Evolutionary conservation across 2,797 vertebrate genomes (phyloP), one percentile per base, ranked within the genome.

Genomic region (Hipposideros larvatus): DNA sequence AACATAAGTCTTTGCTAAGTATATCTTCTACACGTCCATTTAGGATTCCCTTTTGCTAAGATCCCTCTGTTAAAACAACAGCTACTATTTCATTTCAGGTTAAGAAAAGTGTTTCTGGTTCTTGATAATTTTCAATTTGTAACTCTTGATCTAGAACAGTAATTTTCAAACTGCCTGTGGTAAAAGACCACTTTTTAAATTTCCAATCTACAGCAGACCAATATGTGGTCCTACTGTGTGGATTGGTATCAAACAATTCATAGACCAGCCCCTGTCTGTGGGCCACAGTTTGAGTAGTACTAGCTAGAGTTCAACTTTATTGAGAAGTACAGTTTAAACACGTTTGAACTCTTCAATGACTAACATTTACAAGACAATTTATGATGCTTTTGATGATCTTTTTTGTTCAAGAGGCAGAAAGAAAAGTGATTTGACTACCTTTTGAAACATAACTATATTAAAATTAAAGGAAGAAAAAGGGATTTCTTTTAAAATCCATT

Each of bases 321-420:
- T 34, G 28, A 89, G 55, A 91, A 83, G 59, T 65, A 55, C 3
- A 11, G 37, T 37, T 83, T 87, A 79, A 89, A 87, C 0, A 77
- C 15, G 31, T 87, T 37, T 48, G 19, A 94, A 85, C 53, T 84
- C 63, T 83, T 93, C 28, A 31, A 26, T 28, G n/a, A 68, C 53
- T 82, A 86, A 57, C n/a, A 57, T 31, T 61, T 80, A 88, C 22
- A 85, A 85, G 66, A 13, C 59, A 78, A 66, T 88, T 89, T 41
- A 70, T 61, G 77, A 94, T 13, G 37, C 21, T 92, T 79, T 90
- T 37, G 11, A 78, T 57, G 80, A 43, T 37, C 82, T 53, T 91
- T 80, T 86, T 86, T 92, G 66, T 95, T 91, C 10, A 74, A 87
- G 37, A 82, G 28, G n/a, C 57, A 96, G 66, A 89, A 91, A 86